phyloP scores from a whole-genome alignment of 2,797 vertebrate genomes.

The Siniperca obscura region DNA sequence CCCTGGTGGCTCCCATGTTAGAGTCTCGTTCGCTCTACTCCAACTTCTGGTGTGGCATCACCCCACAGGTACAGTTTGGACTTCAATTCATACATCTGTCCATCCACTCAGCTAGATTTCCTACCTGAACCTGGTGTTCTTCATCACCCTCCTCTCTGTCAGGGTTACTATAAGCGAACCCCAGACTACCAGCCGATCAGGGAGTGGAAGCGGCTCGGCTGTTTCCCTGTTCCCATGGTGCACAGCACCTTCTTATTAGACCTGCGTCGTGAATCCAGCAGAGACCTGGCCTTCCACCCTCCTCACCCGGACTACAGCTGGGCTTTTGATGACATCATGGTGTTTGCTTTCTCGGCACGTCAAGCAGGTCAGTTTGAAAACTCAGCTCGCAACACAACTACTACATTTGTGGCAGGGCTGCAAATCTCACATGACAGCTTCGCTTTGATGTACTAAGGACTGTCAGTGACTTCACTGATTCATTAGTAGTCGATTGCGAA shows the following conservation, averaged over 20 bases:
- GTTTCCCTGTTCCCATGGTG: conserved; percentile 94
- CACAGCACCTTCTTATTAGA: conserved; percentile 96
- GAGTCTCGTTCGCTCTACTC: conserved; percentile 96
- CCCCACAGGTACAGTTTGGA: conserved; percentile 88
- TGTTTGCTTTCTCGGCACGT: conserved; percentile 96
- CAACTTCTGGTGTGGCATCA: conserved; percentile 99
- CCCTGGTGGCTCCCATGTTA: conserved; percentile 94
- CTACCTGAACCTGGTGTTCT: background rate
- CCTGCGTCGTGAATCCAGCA: conserved; percentile 90
- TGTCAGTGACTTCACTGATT: background rate
- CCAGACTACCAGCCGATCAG: conserved; percentile 95
- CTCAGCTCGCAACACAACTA: conserved; percentile 30
- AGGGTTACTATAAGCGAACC: conserved; percentile 97
- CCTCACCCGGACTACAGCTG: conserved; percentile 96
- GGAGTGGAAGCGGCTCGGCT: conserved; percentile 94
- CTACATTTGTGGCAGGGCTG: conserved; percentile 15
- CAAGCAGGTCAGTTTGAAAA: conserved; percentile 87
- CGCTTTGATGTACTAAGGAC: background rate
- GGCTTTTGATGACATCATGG: conserved; percentile 98
- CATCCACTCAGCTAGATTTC: background rate
- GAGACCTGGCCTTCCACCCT: conserved; percentile 89
- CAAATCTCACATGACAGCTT: conserved; percentile 25
- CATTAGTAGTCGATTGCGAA: background rate
- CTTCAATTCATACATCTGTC: background rate
- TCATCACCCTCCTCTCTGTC: conserved; percentile 5